Evolutionary conservation across 2,888 invertebrate species (phyloP), one percentile per base, ranked within the genome.

Genomic region (Lasioglossum figueresi): DNA sequence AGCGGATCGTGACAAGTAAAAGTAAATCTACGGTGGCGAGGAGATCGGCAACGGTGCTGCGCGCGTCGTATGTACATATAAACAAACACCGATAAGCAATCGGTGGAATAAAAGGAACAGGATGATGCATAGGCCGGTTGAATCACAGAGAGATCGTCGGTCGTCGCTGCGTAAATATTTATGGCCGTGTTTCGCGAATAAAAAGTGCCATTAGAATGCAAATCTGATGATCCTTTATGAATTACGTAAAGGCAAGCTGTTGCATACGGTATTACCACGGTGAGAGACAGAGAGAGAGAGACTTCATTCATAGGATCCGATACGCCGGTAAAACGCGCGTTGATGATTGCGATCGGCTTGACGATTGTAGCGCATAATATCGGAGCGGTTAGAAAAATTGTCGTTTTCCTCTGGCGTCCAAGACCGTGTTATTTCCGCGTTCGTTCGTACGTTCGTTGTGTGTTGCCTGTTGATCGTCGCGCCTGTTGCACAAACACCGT

Each of bases 221-320:
- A 66, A 85, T 80, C 59, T 76, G 59, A 52, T 23, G 56, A 85
- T 72, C 63, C 63, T 83, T 71, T 66, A 72, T 59, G 66, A 73
- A 79, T 88, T 88, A 77, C 88, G 82, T 88, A 89, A 89, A 70
- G 56, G 66, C 71, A 56, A 34, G 19, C 77, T 73, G 79, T 63
- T 79, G 74, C 56, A 63, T 43, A 40, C 70, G 31, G 78, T 78
- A 43, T 78, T 83, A 83, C 74, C 78, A 43, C 34, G 31, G 34
- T 12, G 83, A 31, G 40, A 8, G 40, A 37, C 8, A 8, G 10
- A 40, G 40, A 40, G 10, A 14, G 14, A 43, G 43, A 43, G 84
- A 52, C 66, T 88, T 89, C 88, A 88, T 88, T 88, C 88, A 88
- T 88, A 80, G 85, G 79, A 89, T 89, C 89, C 85, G 82, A 89